Percentiles rank a stretch among this genome's conserved stretches.
Evolutionary conservation across 2,797 vertebrate genomes (phyloP).

Genomic region (Masticophis lateralis): DNA sequence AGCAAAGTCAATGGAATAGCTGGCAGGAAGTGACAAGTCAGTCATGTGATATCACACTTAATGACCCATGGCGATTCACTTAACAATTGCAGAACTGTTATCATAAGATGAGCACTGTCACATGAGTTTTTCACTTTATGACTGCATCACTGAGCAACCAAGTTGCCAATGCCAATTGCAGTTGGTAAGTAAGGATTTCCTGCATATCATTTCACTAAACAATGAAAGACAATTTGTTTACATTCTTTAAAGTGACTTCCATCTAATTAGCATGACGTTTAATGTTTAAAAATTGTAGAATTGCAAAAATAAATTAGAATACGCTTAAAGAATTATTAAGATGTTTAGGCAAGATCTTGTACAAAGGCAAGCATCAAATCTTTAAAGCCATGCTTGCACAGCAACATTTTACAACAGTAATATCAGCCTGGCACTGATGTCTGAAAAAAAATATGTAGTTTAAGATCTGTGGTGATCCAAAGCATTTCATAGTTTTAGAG

Average conservation of each 20-base stretch:
- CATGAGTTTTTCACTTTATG: neutral
- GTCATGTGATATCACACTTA: neutral
- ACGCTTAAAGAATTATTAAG: neutral
- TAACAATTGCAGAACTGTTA: neutral
- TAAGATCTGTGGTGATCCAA: neutral
- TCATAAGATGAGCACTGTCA: neutral
- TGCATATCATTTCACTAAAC: constrained; percentile 42
- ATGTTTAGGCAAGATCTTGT: neutral
- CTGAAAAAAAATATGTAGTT: neutral
- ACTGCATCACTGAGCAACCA: neutral
- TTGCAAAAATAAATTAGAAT: constrained; percentile 30
- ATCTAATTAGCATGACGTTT: neutral
- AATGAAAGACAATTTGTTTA: constrained; percentile 56
- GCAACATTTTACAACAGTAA: neutral
- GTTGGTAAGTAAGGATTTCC: neutral
- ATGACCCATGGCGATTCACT: neutral
- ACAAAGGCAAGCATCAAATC: neutral
- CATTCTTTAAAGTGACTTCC: constrained; percentile 22
- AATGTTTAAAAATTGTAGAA: constrained; percentile 58
- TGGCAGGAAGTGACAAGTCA: neutral
- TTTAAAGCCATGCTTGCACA: neutral
- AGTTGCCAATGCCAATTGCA: neutral
- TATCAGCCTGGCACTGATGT: neutral
- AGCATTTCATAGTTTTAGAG: neutral
- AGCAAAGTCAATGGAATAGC: neutral